Evolutionary conservation across 2,113 vertebrate species (phyloP).

Genomic region (Saccopteryx leptura): DNA sequence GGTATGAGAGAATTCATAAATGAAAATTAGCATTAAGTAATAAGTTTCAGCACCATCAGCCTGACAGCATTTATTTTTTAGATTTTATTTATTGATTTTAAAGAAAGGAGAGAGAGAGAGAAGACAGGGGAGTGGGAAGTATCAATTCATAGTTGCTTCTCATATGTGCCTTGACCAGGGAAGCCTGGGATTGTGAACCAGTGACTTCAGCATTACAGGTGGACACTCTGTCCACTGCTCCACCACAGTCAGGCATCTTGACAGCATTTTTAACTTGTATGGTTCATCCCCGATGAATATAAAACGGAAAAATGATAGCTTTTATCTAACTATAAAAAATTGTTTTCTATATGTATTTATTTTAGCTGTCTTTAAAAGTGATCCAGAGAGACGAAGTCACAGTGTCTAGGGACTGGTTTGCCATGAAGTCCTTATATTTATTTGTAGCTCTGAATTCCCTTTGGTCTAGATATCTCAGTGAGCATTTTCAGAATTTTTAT

Average conservation of each 20-base stretch:
- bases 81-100: too few relatives aligned
- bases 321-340: conserved; percentile 26
- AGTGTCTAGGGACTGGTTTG: background rate
- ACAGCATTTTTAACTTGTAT: background rate
- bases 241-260: background rate
- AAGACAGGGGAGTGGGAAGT: too few relatives aligned
- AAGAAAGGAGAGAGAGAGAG: too few relatives aligned
- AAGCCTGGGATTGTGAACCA: too few relatives aligned
- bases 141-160: too few relatives aligned
- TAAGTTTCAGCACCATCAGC: background rate
- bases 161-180: too few relatives aligned
- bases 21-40: conserved; percentile 38
- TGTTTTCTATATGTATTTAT: background rate
- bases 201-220: too few relatives aligned
- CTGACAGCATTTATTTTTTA: background rate
- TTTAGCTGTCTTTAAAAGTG: conserved; percentile 14
- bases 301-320: conserved; percentile 23
- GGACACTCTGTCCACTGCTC: too few relatives aligned
- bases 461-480: background rate
- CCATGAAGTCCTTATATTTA: background rate
- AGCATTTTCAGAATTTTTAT: background rate
- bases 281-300: background rate
- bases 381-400: background rate
- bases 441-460: background rate
- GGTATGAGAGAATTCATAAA: background rate